Evolutionary conservation across 2,888 invertebrate species (phyloP).

Genomic region (Bellardia pandia): DNA sequence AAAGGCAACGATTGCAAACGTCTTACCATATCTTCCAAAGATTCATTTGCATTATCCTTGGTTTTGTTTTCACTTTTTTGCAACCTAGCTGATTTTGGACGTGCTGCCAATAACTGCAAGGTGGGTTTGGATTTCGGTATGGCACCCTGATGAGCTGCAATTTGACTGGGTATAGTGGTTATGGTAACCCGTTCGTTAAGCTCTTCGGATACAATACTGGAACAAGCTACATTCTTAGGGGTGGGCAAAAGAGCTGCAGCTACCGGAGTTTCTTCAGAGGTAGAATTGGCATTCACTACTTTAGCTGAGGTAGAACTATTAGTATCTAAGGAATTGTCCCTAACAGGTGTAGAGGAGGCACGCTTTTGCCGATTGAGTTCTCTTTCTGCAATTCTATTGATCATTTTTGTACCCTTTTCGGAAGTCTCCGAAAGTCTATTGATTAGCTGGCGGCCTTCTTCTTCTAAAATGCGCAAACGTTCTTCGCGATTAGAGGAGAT

Average conservation of each 20-base stretch:
- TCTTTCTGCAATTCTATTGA: conserved; percentile 80
- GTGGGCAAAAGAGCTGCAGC: conserved; percentile 73
- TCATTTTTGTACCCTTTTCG: conserved; percentile 81
- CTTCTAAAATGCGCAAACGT: conserved; percentile 87
- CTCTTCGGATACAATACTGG: conserved; percentile 77
- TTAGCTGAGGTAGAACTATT: conserved; percentile 56
- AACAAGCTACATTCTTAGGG: conserved; percentile 77
- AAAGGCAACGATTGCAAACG: conserved; percentile 80
- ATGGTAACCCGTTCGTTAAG: conserved; percentile 78
- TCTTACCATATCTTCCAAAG: conserved; percentile 80
- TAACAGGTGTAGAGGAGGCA: conserved; percentile 54
- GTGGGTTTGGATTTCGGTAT: conserved; percentile 76
- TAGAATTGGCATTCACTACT: conserved; percentile 24
- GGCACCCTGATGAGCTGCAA: conserved; percentile 77
- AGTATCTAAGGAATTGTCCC: conserved; percentile 68
- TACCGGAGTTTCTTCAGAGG: conserved; percentile 6
- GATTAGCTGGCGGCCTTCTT: conserved; percentile 91
- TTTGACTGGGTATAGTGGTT: conserved; percentile 79
- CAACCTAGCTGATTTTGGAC: conserved; percentile 58
- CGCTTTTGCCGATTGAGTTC: conserved; percentile 78
- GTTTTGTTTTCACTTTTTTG: conserved; percentile 51
- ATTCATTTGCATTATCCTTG: conserved; percentile 52
- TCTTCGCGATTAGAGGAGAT: conserved; percentile 80
- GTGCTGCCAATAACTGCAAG: conserved; percentile 78
- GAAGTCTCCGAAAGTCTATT: conserved; percentile 80